Evolutionary conservation across 2,797 vertebrate genomes (phyloP).

Genomic region (Squalus acanthias): DNA sequence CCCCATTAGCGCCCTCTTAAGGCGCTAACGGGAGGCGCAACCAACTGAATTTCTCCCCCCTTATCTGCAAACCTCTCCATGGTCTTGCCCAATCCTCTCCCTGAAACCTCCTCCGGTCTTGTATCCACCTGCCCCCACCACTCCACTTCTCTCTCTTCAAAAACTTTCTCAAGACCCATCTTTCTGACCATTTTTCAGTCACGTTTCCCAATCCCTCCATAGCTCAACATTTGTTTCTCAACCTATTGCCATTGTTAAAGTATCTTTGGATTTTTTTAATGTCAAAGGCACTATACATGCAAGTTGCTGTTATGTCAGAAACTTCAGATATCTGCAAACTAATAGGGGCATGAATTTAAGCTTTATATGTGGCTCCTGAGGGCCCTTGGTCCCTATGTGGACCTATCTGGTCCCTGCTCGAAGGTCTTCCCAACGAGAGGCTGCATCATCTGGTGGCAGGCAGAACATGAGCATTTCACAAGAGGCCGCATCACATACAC

Average conservation of each 20-base stretch:
- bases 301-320: neutral
- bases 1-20: too few species aligned
- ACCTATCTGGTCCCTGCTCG: too few species aligned
- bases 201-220: neutral
- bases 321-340: neutral
- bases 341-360: neutral
- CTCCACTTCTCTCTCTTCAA: neutral
- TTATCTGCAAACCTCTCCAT: neutral
- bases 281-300: neutral
- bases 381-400: too few species aligned
- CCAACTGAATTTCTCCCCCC: too few species aligned
- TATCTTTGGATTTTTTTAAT: neutral
- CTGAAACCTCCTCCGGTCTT: neutral
- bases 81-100: neutral
- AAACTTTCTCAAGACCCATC: neutral
- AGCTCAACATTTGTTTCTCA: neutral
- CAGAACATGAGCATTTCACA: too few species aligned
- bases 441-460: too few species aligned
- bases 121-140: neutral
- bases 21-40: too few species aligned
- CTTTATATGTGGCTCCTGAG: neutral
- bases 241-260: neutral
- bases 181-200: neutral
- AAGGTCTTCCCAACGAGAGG: too few species aligned
- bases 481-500: too few species aligned